Base-by-base conservation (phyloP, 2,888 invertebrate genomes). In the Ametastegia equiseti region DNA sequence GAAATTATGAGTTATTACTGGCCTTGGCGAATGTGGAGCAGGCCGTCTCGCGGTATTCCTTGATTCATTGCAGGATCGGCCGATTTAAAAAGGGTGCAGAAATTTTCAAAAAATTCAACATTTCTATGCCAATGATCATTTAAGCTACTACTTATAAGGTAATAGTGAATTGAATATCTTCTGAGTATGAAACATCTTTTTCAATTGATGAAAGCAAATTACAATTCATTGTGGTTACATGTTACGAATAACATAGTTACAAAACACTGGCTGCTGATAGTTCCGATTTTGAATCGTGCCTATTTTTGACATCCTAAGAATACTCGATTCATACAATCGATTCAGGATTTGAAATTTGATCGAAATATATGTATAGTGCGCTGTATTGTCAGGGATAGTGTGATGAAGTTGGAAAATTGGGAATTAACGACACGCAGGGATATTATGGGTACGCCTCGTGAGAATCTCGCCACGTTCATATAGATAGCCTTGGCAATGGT, bases 1-100 rank as follows among this genome's bases (percentile, higher is more conserved):
- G 11, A 80, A 80, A 80, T 80, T 80, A 80, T 47, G 65, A 80
- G 65, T 65, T 60, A 79, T 79, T 63, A 80, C 63, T 33, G 47
- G 60, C 42, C 60, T 80, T 67, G 65, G 67, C 30, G 47, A 39
- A 80, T 65, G 79, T 65, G 47, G 79, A 60, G 39, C 79, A 47
- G 6, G 19, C 30, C 42, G 47, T 80, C 67, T 80, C 45, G n/a
- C n/a, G 13, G 79, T 60, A 45, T 67, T 65, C 6, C 67, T 67
- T 27, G n/a, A 67, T 80, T 67, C 67, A 67, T 47, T n/a, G 33
- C 27, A 19, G 39, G 6, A 39, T 67, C 39, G 39, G 23, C 39
- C 19, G 65, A 19, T 67, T 67, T 39, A 4, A 19, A 67, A 67
- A 67, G 39, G 36, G 19, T 67, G 9, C 19, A 11, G 39, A 39